These are phyloP conservation scores for Notothenia rossii DNA, from an alignment of 2,113 vertebrate species.

Conservation along the genomic window DNA sequence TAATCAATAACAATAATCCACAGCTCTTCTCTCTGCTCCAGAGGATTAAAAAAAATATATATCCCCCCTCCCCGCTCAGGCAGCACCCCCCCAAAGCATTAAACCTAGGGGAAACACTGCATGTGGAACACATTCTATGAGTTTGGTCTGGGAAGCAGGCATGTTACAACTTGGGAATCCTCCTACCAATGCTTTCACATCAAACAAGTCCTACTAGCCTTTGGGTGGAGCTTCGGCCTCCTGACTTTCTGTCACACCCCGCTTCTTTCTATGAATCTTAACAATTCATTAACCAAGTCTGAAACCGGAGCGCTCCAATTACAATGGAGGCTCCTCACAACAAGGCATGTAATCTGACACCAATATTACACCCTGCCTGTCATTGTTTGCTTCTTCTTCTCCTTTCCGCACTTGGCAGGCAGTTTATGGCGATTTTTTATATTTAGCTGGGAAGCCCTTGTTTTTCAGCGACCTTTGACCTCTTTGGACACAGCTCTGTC, in stretches of 20 bases:
- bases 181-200: background rate
- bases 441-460: constrained; percentile 38
- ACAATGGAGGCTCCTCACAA: constrained; percentile 5
- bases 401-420: background rate
- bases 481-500: constrained; percentile 8
- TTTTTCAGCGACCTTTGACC: constrained; percentile 38
- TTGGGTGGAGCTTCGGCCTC: constrained; percentile 45
- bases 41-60: no score
- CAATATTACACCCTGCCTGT: constrained; percentile 20
- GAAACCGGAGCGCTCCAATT: constrained; percentile 31
- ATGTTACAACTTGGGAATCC: constrained; percentile 51
- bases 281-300: background rate
- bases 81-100: no score
- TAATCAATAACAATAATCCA: no score
- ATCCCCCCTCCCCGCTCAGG: no score
- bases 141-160: constrained; percentile 1
- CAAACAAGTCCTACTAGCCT: constrained; percentile 5
- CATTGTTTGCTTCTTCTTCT: constrained; percentile 42
- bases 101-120: no score
- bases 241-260: constrained; percentile 10
- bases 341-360: constrained; percentile 44
- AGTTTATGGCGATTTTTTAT: constrained; percentile 32
- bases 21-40: no score
- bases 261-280: constrained; percentile 8
- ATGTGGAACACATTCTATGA: background rate